These are phyloP conservation scores for Alauda arvensis DNA, from an alignment of 2,797 vertebrate species.

Conservation along the genomic window DNA sequence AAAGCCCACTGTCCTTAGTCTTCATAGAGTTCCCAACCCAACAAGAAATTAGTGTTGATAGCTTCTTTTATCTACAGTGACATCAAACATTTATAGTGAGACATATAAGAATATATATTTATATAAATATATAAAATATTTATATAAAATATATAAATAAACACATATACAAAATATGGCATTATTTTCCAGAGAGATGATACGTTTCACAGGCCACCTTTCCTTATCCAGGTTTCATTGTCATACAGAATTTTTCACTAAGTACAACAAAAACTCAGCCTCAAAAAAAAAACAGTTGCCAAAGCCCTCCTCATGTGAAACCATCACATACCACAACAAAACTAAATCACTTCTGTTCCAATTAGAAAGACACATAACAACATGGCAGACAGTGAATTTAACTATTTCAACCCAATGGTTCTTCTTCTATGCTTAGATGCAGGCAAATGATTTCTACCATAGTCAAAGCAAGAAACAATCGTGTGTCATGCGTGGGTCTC, in stretches of 20 bases:
- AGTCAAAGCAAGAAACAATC: slow-evolving; percentile 4
- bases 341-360: neutral
- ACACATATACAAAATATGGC: slow-evolving; percentile 54
- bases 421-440: neutral
- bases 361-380: neutral
- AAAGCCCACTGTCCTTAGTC: neutral
- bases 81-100: slow-evolving; percentile 29
- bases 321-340: slow-evolving; percentile 1
- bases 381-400: neutral
- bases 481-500: fast-evolving
- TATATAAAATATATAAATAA: slow-evolving; percentile 68
- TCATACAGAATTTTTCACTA: neutral
- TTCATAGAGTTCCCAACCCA: neutral
- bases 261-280: neutral
- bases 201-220: slow-evolving; percentile 22
- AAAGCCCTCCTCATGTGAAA: neutral
- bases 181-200: slow-evolving; percentile 44
- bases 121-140: slow-evolving; percentile 66
- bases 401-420: neutral
- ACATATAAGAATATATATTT: slow-evolving; percentile 59
- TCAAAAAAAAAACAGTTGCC: neutral
- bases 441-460: slow-evolving; percentile 9
- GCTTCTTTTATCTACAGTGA: neutral
- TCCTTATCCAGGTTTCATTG: neutral
- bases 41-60: neutral